Percentiles rank a stretch among this genome's conserved stretches.
Evolutionary conservation across 1,140 invertebrate genomes (phyloP).

Genomic region (Drusus annulatus): DNA sequence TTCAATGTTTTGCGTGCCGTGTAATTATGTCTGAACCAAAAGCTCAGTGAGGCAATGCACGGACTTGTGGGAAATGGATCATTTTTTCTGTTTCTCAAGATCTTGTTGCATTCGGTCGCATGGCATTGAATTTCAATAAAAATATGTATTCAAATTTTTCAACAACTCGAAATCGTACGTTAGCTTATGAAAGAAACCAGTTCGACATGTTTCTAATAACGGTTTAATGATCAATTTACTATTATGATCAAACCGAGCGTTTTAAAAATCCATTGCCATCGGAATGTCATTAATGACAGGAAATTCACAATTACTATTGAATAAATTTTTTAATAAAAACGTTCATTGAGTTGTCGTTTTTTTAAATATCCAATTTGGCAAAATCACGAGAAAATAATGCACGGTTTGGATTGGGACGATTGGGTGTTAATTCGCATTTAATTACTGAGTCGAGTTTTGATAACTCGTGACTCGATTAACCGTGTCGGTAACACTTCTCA

Average conservation of each 20-base stretch:
- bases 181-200: neutral
- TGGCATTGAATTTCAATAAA: neutral
- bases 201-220: neutral
- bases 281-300: neutral
- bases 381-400: constrained; percentile 6
- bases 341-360: neutral
- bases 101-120: neutral
- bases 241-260: neutral
- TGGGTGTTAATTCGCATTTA: no score
- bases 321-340: constrained; percentile 3
- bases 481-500: no score
- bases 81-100: no score
- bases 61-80: no score
- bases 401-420: no score
- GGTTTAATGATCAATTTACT: constrained; percentile 5
- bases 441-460: no score
- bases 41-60: no score
- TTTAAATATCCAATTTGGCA: constrained; percentile 7
- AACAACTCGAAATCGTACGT: neutral
- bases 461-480: no score
- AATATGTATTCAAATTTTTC: neutral
- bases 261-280: neutral
- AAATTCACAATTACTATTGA: neutral
- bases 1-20: no score
- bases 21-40: no score